Base-by-base conservation (phyloP, 2,113 vertebrate genomes). In the Lethenteron reissneri region DNA sequence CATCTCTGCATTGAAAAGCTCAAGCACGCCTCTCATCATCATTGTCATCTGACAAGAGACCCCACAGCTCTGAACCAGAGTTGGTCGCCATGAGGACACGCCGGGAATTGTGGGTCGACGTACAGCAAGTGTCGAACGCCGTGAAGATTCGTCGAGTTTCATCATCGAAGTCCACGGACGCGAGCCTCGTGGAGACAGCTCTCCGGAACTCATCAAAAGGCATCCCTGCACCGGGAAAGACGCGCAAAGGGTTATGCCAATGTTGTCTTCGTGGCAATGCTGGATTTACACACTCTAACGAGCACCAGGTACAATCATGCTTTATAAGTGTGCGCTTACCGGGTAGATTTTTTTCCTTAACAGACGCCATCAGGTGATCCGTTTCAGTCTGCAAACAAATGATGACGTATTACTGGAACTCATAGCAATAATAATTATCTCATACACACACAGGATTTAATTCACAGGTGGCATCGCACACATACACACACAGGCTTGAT, bases 101-200 rank as follows among this genome's bases (percentile, higher is more conserved):
- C 41, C 41, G 41, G 41, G 41, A 5, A 41, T 41, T 41, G 41
- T 41, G 57, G 70, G 17, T 57, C 75, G 71, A 76, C 76, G 77
- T 77, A 83, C 60, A 72, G 75, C 79, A 76, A 7, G 57, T 71
- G 74, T 82, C 79, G 78, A 85, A 84, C 70, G 77, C 78, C 58
- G 76, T 81, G 76, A 86, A 83, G 76, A 83, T 80, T 73, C 81
- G 81, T 71, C 77, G 77, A 57, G 75, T 76, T 80, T 83, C 78
- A 68, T 76, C 80, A 58, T 74, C 73, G 15, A 72, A 71, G 8
- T 83, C 75, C 56, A 77, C 74, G 12, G 70, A 64, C 70, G 79
- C 72, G 71, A 80, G 79, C 79, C 80, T 86, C 74, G 73, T 73
- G 58, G 60, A 76, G 77, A 80, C 70, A 56, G 84, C 74, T 72